Evolutionary conservation across 1,140 invertebrate species (phyloP).

Genomic region (Pseudomyrmex flavicornis): DNA sequence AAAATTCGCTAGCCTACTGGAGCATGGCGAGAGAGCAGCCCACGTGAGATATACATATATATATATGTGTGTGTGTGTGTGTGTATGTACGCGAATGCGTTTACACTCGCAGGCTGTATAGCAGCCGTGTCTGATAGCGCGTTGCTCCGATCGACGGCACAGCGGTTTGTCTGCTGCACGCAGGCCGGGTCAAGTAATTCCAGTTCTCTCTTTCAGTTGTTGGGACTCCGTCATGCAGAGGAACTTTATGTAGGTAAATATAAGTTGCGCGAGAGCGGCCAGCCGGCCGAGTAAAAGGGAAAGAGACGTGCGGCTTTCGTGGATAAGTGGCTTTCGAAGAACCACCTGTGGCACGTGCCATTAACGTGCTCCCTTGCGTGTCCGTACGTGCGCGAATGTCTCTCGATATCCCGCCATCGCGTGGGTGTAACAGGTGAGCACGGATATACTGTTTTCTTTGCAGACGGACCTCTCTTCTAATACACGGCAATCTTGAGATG

Average conservation of each 20-base stretch:
- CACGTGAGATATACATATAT: constrained; percentile 47
- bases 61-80: no score
- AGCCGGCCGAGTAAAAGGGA: constrained; percentile 63
- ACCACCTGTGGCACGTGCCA: constrained; percentile 82
- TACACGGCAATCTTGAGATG: constrained; percentile 30
- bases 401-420: constrained; percentile 46
- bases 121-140: constrained; percentile 3
- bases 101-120: constrained; percentile 26
- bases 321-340: constrained; percentile 74
- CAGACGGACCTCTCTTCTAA: constrained; percentile 22
- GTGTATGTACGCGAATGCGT: constrained; percentile 21
- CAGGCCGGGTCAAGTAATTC: constrained; percentile 61
- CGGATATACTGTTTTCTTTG: constrained; percentile 40
- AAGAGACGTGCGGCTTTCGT: constrained; percentile 65
- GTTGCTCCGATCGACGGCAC: constrained; percentile 46
- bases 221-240: constrained; percentile 30
- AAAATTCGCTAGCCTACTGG: constrained; percentile 71
- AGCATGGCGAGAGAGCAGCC: constrained; percentile 66
- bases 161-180: constrained; percentile 54
- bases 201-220: constrained; percentile 46
- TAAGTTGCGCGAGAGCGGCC: constrained; percentile 50
- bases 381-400: constrained; percentile 60
- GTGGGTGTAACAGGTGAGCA: constrained; percentile 59
- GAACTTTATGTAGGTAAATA: constrained; percentile 51
- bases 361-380: constrained; percentile 65